Evolutionary conservation across 2,888 invertebrate species (phyloP).

Genomic region (Ormyrus rosae): DNA sequence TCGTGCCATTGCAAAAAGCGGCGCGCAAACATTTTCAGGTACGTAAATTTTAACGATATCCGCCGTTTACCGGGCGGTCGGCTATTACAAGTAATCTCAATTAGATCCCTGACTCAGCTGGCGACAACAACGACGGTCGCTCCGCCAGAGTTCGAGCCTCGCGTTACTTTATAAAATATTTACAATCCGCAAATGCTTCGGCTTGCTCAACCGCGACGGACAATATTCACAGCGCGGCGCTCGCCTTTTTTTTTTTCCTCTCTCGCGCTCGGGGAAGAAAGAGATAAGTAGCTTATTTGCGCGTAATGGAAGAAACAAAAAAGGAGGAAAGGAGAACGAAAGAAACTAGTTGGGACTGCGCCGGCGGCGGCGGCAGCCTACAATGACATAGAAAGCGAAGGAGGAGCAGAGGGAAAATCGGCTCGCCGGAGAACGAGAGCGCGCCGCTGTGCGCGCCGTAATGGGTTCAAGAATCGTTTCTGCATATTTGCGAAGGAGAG

Average conservation of each 20-base stretch:
- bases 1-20: too few species aligned
- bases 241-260: neutral
- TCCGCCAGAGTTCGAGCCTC: neutral
- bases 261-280: neutral
- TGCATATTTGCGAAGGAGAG: slow-evolving; percentile 44
- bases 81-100: neutral
- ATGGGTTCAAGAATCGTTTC: slow-evolving; percentile 45
- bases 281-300: slow-evolving; percentile 31
- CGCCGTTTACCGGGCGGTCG: neutral
- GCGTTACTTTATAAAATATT: slow-evolving; percentile 1
- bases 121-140: neutral
- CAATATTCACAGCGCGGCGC: neutral
- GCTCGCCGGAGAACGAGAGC: slow-evolving; percentile 23
- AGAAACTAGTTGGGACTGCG: neutral
- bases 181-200: slow-evolving; percentile 17
- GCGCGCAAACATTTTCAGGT: neutral
- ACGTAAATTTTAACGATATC: slow-evolving; percentile 2
- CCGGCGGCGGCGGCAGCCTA: neutral
- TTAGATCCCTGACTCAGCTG: slow-evolving; percentile 21
- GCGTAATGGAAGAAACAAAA: neutral
- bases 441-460: neutral
- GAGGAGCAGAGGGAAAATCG: neutral
- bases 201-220: slow-evolving; percentile 16
- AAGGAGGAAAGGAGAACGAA: neutral
- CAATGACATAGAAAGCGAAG: slow-evolving; percentile 31